Percentiles rank a stretch among this genome's conserved stretches.
Conservation (phyloP, 1,140 invertebrate species). For the Anthonomus grandis region DNA sequence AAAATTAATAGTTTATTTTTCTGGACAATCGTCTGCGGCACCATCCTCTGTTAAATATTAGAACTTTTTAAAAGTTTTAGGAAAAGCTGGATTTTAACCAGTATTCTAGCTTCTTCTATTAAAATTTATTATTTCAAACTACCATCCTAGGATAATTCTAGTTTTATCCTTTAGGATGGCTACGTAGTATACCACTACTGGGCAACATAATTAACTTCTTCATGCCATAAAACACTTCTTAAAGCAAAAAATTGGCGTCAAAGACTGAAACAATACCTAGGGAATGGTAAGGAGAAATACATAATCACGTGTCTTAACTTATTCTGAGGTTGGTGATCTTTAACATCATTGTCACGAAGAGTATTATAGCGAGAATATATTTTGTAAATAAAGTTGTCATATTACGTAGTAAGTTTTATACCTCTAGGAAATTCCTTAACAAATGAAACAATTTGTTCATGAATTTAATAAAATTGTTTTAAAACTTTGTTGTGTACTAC, state of each 20-base stretch:
- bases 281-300: too few relatives aligned
- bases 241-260: constrained; percentile 21
- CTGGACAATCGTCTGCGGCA: constrained; percentile 10
- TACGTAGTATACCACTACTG: constrained; percentile 22
- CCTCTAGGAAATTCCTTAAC: too few relatives aligned
- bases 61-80: neutral
- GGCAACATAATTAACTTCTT: constrained; percentile 27
- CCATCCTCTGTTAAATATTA: constrained; percentile 6
- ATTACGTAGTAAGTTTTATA: too few relatives aligned
- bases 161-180: constrained; percentile 30
- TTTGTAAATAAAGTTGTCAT: too few relatives aligned
- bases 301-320: too few relatives aligned
- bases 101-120: neutral
- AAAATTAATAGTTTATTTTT: constrained; percentile 25
- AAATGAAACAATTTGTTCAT: too few relatives aligned
- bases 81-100: neutral
- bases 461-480: too few relatives aligned
- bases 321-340: too few relatives aligned
- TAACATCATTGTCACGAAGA: too few relatives aligned
- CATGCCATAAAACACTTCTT: constrained; percentile 23
- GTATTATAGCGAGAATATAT: too few relatives aligned
- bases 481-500: too few relatives aligned
- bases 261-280: constrained; percentile 24
- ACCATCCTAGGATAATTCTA: constrained; percentile 28
- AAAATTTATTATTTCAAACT: constrained; percentile 2